Base-by-base conservation (phyloP, 2,113 vertebrate genomes). In the Antennarius striatus region DNA sequence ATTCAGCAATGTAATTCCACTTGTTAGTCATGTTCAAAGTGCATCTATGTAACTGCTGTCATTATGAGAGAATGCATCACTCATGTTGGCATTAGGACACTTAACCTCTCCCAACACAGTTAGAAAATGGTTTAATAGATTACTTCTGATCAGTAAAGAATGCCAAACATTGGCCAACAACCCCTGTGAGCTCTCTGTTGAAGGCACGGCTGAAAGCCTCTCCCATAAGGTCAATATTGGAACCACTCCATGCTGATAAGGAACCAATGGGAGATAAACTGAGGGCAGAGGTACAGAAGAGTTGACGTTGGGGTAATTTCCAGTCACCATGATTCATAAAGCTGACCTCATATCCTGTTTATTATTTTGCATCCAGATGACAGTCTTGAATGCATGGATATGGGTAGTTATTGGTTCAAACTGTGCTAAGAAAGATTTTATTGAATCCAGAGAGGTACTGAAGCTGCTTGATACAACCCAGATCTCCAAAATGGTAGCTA, bases 141-240 rank as follows among this genome's bases (percentile, higher is more conserved):
- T 73, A 71, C 63, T 62, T 73, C 61, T 71, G 62, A 75, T 77
- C 68, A 71, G 68, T 64, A 68, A 87, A 75, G 65, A 80, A 53
- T 46, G 57, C 63, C 62, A 88, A 88, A 89, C 85, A 90, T 87
- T 77, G 61, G 52, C 53, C 65, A 48, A 58, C 79, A 74, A 77
- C 73, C 73, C 54, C 48, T 11, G 9, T 30, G 22, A 80, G 59
- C 68, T 55, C 46, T 43, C 67, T 16, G 32, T 30, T 16, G 54
- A 68, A 58, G 81, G 75, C 71, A 77, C 57, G 39, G 56, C 72
- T 45, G 10, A 53, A 39, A 52, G 76, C 81, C 84, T 70, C 81
- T 84, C 91, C 91, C 86, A 68, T 72, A 86, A 88, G 86, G 88
- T 91, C 89, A 92, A 92, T 64, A 92, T 29, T 78, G 60, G 73